Percentiles rank a stretch among this genome's conserved stretches.
Conservation (phyloP, 2,113 vertebrate species). For the Odontesthes bonariensis region DNA sequence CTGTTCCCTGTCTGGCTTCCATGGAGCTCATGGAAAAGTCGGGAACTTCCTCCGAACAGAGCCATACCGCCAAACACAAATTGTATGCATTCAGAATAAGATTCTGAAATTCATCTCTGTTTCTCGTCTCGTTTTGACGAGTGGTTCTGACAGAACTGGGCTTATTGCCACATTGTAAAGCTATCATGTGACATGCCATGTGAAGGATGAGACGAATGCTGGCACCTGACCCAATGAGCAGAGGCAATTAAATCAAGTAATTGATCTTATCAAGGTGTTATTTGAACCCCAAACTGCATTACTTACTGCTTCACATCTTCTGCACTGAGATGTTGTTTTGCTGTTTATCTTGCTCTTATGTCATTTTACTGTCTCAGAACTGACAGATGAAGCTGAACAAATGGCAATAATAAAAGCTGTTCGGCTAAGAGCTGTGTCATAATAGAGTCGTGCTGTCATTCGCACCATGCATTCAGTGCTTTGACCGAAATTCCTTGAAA, state of each 20-base stretch:
- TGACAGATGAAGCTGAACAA: background rate
- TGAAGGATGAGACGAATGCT: slow-evolving; percentile 49
- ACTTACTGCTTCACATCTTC: background rate
- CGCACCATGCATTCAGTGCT: background rate
- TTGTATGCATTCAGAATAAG: too few species aligned
- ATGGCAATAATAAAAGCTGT: background rate
- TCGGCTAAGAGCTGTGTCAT: slow-evolving; percentile 9
- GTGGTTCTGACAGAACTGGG: too few species aligned
- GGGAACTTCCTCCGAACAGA: too few species aligned
- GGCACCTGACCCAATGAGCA: slow-evolving; percentile 60
- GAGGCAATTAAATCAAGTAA: slow-evolving; percentile 66
- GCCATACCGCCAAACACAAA: too few species aligned
- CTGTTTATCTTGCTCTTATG: slow-evolving; percentile 8
- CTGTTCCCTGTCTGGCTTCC: too few species aligned
- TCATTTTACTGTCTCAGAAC: slow-evolving; percentile 1
- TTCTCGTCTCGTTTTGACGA: too few species aligned
- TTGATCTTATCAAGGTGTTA: slow-evolving; percentile 64
- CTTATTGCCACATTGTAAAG: slow-evolving; percentile 43
- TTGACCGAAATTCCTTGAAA: slow-evolving; percentile 6
- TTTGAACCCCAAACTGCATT: slow-evolving; percentile 41
- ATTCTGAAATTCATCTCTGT: too few species aligned
- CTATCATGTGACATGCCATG: slow-evolving; percentile 54
- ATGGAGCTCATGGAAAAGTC: too few species aligned
- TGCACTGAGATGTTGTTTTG: slow-evolving; percentile 9
- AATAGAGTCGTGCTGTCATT: background rate